phyloP scores from a whole-genome alignment of 2,797 vertebrate species.

The Enoplosus armatus region DNA sequence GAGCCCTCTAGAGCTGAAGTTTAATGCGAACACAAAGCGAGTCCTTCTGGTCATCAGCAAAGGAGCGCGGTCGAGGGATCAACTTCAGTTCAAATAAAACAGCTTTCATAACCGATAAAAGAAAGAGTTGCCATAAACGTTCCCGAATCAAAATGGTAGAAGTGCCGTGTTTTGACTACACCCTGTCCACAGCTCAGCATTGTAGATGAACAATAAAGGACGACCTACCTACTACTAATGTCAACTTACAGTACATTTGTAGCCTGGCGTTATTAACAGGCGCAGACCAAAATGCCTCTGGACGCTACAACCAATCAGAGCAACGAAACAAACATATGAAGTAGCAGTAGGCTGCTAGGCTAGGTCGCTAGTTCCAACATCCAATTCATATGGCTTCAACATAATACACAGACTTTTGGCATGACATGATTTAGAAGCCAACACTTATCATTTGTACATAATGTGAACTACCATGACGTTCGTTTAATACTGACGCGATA shows the following conservation, averaged over 20 bases:
- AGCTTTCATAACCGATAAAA: not conserved
- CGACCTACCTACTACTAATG: not conserved
- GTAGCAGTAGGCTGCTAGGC: too few relatives aligned
- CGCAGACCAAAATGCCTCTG: too few relatives aligned
- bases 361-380: too few relatives aligned
- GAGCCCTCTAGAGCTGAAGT: slow-evolving; percentile 10
- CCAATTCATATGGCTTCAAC: too few relatives aligned
- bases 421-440: too few relatives aligned
- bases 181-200: not conserved
- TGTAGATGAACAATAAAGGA: not conserved
- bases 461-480: too few relatives aligned
- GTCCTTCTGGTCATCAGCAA: not conserved
- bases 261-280: too few relatives aligned
- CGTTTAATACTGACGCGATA: too few relatives aligned
- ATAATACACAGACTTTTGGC: too few relatives aligned
- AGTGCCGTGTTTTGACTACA: not conserved
- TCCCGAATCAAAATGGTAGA: not conserved
- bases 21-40: slow-evolving; percentile 2
- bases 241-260: not conserved
- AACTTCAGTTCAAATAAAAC: not conserved
- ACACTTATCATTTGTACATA: too few relatives aligned
- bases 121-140: not conserved
- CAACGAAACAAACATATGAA: too few relatives aligned
- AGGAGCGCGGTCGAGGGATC: not conserved
- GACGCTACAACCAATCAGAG: too few relatives aligned